Percentiles rank a stretch among this genome's conserved stretches.
Evolutionary conservation across 2,888 invertebrate species (phyloP).

Genomic region (Pachliopta kotzebuea): DNA sequence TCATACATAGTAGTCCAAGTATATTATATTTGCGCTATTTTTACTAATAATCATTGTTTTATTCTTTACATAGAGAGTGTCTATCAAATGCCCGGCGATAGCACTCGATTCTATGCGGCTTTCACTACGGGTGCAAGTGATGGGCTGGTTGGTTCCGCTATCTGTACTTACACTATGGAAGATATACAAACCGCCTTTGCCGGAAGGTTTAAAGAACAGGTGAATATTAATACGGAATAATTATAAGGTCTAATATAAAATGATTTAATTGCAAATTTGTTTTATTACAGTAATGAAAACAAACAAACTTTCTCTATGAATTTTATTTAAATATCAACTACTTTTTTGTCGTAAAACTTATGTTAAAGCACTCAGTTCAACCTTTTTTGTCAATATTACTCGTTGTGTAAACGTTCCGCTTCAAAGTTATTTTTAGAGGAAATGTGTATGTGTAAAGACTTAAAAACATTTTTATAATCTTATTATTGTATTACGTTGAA

Average conservation of each 20-base stretch:
- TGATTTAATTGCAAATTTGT: too few species aligned
- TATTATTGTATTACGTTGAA: background rate
- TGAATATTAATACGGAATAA: slow-evolving; percentile 32
- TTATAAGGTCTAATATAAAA: background rate
- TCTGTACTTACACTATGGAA: slow-evolving; percentile 84
- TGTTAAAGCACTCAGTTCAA: too few species aligned
- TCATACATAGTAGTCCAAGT: too few species aligned
- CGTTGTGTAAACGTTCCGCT: too few species aligned
- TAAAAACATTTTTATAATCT: too few species aligned
- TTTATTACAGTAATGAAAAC: too few species aligned
- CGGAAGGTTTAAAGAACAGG: slow-evolving; percentile 85
- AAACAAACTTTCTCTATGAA: too few species aligned
- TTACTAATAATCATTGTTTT: slow-evolving; percentile 23
- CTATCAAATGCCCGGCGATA: slow-evolving; percentile 82
- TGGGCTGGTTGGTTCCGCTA: slow-evolving; percentile 85
- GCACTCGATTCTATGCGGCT: slow-evolving; percentile 83
- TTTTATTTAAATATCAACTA: too few species aligned
- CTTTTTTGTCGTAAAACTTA: too few species aligned
- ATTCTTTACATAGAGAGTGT: slow-evolving; percentile 79
- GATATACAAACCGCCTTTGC: slow-evolving; percentile 84
- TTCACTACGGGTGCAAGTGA: slow-evolving; percentile 85
- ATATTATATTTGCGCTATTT: background rate
- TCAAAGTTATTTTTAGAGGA: too few species aligned
- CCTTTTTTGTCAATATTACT: too few species aligned
- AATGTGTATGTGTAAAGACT: too few species aligned